Conservation (phyloP, 1,140 invertebrate genomes). For the Lepeophtheirus salmonis region DNA sequence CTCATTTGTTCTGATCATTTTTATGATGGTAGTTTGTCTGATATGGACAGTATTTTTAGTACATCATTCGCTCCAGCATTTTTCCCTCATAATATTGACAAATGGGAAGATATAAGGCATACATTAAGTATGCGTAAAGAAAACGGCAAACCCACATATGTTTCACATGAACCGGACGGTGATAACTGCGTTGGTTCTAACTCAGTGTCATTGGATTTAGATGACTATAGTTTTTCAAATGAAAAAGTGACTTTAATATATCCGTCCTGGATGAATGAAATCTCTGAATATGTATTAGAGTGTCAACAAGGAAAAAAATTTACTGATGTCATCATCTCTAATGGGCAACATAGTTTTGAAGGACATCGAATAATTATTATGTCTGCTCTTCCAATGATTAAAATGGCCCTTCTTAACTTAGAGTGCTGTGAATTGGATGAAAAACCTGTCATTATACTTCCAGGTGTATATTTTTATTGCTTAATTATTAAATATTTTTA, state of each 20-base stretch:
- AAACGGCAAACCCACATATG: not conserved
- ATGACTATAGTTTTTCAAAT: no score
- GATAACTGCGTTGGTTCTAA: no score
- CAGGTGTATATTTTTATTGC: not conserved
- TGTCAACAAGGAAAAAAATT: not conserved
- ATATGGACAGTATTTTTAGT: not conserved
- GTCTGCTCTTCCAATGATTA: not conserved
- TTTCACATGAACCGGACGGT: no score
- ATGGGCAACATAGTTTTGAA: not conserved
- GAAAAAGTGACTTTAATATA: not conserved
- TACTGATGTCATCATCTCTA: not conserved
- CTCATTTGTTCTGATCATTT: not conserved
- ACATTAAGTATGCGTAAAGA: not conserved
- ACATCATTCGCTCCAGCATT: not conserved
- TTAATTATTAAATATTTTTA: no score
- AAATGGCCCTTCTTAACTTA: not conserved
- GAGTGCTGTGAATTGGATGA: not conserved
- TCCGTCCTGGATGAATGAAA: not conserved
- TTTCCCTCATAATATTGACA: not conserved
- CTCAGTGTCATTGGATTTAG: no score
- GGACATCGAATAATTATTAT: not conserved
- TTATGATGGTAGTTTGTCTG: not conserved
- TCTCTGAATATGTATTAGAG: not conserved
- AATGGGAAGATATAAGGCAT: not conserved
- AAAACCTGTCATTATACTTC: not conserved